Percentiles rank a stretch among this genome's conserved stretches.
These are phyloP conservation scores for Macrochelys suwanniensis DNA, from an alignment of 2,797 vertebrate genomes.

Conservation along the genomic window DNA sequence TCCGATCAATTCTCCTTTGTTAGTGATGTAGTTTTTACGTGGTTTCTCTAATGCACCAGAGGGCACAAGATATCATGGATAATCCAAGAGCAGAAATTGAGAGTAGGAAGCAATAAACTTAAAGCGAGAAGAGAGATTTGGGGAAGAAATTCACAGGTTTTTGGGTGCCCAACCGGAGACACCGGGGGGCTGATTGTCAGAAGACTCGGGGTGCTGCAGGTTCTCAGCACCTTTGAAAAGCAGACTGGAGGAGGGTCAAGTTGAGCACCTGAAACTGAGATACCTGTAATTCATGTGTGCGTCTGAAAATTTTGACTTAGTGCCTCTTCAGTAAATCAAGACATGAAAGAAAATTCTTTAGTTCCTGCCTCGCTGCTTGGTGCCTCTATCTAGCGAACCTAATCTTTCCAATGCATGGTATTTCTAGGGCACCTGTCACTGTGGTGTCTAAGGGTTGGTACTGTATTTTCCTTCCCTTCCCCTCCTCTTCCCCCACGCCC, in stretches of 20 bases:
- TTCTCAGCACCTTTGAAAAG: constrained; percentile 62
- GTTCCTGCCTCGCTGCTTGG: not conserved
- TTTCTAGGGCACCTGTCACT: not conserved
- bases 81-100: not conserved
- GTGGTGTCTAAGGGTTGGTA: not conserved
- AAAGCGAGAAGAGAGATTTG: not conserved
- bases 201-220: constrained; percentile 32
- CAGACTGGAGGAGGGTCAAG: constrained; percentile 10
- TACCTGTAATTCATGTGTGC: not conserved
- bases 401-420: not conserved
- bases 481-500: no score
- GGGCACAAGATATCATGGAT: not conserved
- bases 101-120: constrained; percentile 3
- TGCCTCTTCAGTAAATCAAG: not conserved
- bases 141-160: constrained; percentile 8
- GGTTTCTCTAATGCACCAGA: constrained; percentile 17
- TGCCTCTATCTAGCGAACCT: not conserved
- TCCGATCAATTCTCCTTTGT: constrained; percentile 13
- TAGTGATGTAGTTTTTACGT: not conserved
- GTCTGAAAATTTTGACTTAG: not conserved
- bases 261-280: not conserved
- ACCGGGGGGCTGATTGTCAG: not conserved
- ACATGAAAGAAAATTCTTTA: not conserved
- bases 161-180: not conserved
- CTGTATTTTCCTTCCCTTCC: no score